Evolutionary conservation across 1,140 invertebrate species (phyloP), one percentile per base, ranked within the genome.

Genomic region (Armadillidium nasatum): DNA sequence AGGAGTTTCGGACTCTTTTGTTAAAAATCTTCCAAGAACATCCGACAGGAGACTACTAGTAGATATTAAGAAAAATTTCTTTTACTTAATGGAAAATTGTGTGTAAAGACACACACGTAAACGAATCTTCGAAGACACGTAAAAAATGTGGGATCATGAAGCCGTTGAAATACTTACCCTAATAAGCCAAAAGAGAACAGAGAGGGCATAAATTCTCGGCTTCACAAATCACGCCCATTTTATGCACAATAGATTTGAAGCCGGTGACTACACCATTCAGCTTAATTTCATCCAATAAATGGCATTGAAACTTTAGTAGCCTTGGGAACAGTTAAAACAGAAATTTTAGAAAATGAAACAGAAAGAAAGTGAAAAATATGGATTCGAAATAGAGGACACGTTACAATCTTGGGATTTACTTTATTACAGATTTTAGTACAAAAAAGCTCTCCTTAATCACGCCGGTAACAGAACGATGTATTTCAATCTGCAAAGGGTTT

Each of bases 391-490:
- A 13, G 50, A 60, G 50, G 7, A 60, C 7, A 60, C 19, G 11
- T 19, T 60, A 13, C 19, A 60, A 60, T 19, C 50, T 60, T 60
- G 50, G 50, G 50, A 60, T 60, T 19, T 60, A 4, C 50, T 19
- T 13, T 60, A 60, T 60, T 60, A 60, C 50, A 13, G 50, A 60
- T 60, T 60, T 60, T 60, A 60, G 19, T 60, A 60, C 19, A 60
- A 7, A 7, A 60, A 60, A 60, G 50, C 11, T 15, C 19, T 60
- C 11, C 11, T 60, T 15, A 60, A 60, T 60, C 50, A 19, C 7
- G 50, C 11, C 19, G 19, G 19, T 15, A 60, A 19, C 19, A 13
- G 50, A 4, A 60, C 11, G 1, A 60, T 60, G 50, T 60, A 60
- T 19, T 60, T 60, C 19, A 60, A 19, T 15, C 7, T 60, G 7